Conservation (phyloP, 2,888 invertebrate genomes). For the Ophion slaviceki region DNA sequence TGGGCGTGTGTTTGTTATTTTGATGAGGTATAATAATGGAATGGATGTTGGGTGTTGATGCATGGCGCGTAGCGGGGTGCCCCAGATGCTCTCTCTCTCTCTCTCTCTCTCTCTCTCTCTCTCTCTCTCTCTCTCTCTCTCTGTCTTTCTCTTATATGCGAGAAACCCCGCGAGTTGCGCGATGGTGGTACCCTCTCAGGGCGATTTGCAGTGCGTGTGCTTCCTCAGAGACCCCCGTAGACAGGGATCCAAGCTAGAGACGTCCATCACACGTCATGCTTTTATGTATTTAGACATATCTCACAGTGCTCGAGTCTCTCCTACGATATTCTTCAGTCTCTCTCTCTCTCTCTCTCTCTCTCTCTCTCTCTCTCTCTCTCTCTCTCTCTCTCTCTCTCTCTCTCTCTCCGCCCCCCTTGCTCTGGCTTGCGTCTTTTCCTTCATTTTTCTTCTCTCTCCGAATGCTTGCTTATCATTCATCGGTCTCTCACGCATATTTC, state of each 20-base stretch:
- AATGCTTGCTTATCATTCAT: constrained; percentile 70
- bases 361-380: constrained; percentile 56
- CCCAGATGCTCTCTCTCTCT: constrained; percentile 29
- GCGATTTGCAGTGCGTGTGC: constrained; percentile 52
- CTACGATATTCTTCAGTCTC: constrained; percentile 55
- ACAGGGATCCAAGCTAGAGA: constrained; percentile 79
- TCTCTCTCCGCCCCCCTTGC: constrained; percentile 3
- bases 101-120: constrained; percentile 1
- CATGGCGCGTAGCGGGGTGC: constrained; percentile 82
- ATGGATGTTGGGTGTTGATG: constrained; percentile 83
- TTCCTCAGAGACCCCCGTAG: constrained; percentile 76
- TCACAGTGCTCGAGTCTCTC: constrained; percentile 70
- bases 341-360: constrained; percentile 64
- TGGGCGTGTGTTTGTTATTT: constrained; percentile 82
- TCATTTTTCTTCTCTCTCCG: constrained; percentile 44
- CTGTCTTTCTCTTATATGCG: background rate
- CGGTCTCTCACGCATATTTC: constrained; percentile 74
- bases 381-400: constrained; percentile 63
- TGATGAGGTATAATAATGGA: constrained; percentile 83
- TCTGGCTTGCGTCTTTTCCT: constrained; percentile 24
- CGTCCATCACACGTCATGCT: constrained; percentile 82
- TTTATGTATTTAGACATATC: constrained; percentile 82
- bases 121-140: background rate
- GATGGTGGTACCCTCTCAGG: constrained; percentile 14
- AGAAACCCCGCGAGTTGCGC: constrained; percentile 52